These are phyloP conservation scores for Phenacoccus solenopsis DNA, from an alignment of 1,140 invertebrate genomes.

Conservation along the genomic window DNA sequence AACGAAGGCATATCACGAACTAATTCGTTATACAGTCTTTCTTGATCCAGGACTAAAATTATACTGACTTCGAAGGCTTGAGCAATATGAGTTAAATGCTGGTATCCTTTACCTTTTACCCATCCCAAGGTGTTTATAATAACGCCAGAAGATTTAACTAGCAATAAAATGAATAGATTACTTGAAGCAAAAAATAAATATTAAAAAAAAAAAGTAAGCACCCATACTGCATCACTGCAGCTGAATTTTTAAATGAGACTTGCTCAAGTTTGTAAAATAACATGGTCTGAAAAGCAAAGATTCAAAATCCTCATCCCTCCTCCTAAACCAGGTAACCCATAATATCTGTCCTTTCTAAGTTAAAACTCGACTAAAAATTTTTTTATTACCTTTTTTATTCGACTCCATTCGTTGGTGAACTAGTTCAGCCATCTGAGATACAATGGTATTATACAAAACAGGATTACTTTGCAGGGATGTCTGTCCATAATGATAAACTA, in stretches of 20 bases:
- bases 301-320: not conserved
- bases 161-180: conserved; percentile 30
- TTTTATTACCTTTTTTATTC: conserved; percentile 61
- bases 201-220: not conserved
- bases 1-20: conserved; percentile 83
- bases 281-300: no score
- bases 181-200: not conserved
- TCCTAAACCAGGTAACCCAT: not conserved
- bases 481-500: conserved; percentile 92
- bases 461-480: conserved; percentile 62
- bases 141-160: conserved; percentile 77
- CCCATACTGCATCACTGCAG: no score
- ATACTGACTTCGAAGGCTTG: conserved; percentile 91
- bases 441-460: conserved; percentile 73
- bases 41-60: conserved; percentile 92
- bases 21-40: conserved; percentile 88
- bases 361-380: no score
- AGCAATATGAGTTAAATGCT: conserved; percentile 67
- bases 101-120: conserved; percentile 83
- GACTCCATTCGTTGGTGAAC: conserved; percentile 71
- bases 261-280: conserved; percentile 22
- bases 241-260: not conserved
- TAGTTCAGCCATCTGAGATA: conserved; percentile 71
- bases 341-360: no score
- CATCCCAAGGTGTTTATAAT: conserved; percentile 98